Conservation (phyloP, 1,140 invertebrate genomes). For the Bilobella aurantiaca region DNA sequence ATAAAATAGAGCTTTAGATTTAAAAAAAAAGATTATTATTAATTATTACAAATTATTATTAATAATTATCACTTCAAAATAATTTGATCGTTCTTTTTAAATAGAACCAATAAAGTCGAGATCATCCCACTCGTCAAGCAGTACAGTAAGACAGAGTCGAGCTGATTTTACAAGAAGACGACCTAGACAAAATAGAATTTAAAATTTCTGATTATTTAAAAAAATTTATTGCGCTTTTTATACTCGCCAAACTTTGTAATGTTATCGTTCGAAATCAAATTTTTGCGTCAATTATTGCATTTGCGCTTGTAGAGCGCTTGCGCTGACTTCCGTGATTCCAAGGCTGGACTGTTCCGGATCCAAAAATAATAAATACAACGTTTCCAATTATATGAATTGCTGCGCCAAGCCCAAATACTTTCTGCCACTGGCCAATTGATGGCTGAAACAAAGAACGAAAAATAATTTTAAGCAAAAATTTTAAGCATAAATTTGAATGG, state of each 20-base stretch:
- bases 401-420: neutral
- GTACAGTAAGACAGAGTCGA: neutral
- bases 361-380: neutral
- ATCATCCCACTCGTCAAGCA: neutral
- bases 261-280: neutral
- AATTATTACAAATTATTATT: no score
- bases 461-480: no score
- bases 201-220: no score
- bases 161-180: neutral
- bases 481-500: no score
- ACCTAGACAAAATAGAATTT: no score
- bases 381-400: conserved; percentile 1
- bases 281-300: neutral
- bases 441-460: neutral
- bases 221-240: no score
- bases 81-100: neutral
- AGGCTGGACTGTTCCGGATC: neutral
- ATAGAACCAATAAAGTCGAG: neutral
- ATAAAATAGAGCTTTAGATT: no score
- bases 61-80: no score
- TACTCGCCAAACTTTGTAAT: no score
- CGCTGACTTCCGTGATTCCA: neutral
- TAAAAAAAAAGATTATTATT: no score
- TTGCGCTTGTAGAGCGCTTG: neutral
- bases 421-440: conserved; percentile 3